phyloP scores from a whole-genome alignment of 2,113 vertebrate genomes.

The Sciurus niger region DNA sequence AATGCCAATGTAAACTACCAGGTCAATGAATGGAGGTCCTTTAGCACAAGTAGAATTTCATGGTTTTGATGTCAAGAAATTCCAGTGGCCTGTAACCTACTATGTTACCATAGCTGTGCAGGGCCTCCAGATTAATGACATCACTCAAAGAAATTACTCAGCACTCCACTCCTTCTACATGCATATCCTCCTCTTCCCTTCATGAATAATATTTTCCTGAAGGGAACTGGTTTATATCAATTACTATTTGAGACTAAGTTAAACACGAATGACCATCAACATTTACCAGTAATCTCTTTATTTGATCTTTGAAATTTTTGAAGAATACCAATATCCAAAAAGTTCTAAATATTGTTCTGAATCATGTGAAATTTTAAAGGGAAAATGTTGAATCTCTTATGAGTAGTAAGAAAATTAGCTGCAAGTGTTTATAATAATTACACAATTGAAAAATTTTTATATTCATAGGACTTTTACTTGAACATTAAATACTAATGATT shows the following conservation, averaged over 20 bases:
- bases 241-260: slow-evolving; percentile 14
- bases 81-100: slow-evolving; percentile 23
- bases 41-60: slow-evolving; percentile 53
- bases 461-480: not conserved
- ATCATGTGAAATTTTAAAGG: not conserved
- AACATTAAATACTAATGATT: slow-evolving; percentile 35
- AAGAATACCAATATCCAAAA: not conserved
- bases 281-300: not conserved
- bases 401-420: not conserved
- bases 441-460: not conserved
- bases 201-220: not conserved
- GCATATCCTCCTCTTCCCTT: not conserved
- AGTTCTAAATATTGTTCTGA: slow-evolving; percentile 16
- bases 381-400: not conserved
- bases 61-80: slow-evolving; percentile 67
- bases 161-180: not conserved
- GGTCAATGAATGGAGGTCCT: slow-evolving; percentile 71
- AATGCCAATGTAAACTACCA: slow-evolving; percentile 75
- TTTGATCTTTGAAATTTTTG: not conserved
- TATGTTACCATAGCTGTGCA: not conserved
- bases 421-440: slow-evolving; percentile 27
- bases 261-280: not conserved
- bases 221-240: not conserved
- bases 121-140: not conserved
- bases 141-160: slow-evolving; percentile 45